phyloP scores from a whole-genome alignment of 2,797 vertebrate species.

The Pachyuromys duprasi region DNA sequence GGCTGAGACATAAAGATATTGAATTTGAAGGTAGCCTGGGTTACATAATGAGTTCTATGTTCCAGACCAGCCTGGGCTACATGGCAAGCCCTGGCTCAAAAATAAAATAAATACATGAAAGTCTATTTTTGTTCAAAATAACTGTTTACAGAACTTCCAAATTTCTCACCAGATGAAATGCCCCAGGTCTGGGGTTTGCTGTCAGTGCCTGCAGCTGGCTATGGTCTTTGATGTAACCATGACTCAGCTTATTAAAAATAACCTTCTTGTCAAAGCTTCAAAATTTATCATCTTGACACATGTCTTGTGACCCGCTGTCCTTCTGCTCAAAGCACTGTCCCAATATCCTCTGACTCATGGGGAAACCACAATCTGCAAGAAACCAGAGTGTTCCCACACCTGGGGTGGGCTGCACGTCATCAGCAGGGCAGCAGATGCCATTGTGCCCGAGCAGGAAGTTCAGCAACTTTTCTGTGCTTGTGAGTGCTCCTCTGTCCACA shows the following conservation, averaged over 20 bases:
- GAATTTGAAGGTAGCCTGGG: not conserved
- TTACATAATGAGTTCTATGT: not conserved
- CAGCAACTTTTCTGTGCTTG: not conserved
- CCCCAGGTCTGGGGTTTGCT: not conserved
- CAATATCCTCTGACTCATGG: constrained; percentile 51
- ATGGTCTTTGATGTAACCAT: not conserved
- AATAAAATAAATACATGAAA: not conserved
- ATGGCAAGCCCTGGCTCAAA: not conserved
- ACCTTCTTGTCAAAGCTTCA: constrained; percentile 36
- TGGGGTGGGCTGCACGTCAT: not conserved
- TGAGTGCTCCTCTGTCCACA: not conserved
- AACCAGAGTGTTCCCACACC: not conserved
- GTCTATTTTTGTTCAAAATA: not conserved
- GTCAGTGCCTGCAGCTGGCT: not conserved
- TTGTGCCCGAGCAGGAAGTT: not conserved
- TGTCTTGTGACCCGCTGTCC: not conserved
- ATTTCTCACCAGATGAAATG: not conserved
- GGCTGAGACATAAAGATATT: not conserved
- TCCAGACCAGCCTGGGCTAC: not conserved
- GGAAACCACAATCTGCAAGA: constrained; percentile 26
- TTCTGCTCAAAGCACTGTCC: constrained; percentile 52
- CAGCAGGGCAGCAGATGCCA: constrained; percentile 5
- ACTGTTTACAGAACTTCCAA: not conserved
- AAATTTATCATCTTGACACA: not conserved
- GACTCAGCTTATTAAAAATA: constrained; percentile 55